phyloP scores from a whole-genome alignment of 2,888 invertebrate species.

The Agrochola circellaris region DNA sequence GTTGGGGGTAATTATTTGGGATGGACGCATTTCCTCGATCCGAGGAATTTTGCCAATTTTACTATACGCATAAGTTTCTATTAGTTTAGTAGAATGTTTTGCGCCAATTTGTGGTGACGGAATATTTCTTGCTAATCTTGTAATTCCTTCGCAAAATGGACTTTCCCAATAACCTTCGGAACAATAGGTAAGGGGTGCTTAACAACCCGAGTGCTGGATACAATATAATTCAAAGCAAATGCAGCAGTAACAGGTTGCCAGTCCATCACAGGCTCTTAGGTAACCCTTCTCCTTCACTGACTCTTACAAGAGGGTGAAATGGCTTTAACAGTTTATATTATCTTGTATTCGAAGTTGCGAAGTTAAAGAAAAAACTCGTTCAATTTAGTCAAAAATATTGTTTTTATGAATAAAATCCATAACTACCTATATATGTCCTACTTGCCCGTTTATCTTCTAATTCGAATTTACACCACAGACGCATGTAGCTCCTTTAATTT shows the following conservation, averaged over 20 bases:
- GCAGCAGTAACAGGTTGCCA: constrained; percentile 55
- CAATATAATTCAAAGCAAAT: constrained; percentile 33
- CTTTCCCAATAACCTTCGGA: constrained; percentile 6
- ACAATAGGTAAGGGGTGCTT: neutral
- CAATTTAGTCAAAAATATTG: neutral
- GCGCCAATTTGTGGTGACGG: constrained; percentile 14
- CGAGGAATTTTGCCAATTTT: constrained; percentile 48
- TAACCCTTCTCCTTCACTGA: constrained; percentile 55
- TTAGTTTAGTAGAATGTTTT: constrained; percentile 28
- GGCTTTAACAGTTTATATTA: constrained; percentile 32
- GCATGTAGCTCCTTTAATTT: constrained; percentile 22
- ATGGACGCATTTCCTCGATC: constrained; percentile 28
- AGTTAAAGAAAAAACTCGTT: constrained; percentile 25
- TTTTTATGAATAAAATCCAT: constrained; percentile 3
- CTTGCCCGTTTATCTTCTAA: constrained; percentile 8
- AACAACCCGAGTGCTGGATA: neutral
- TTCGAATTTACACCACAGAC: constrained; percentile 6
- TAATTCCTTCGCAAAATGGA: constrained; percentile 1
- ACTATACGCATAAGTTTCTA: constrained; percentile 28
- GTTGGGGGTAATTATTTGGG: constrained; percentile 50
- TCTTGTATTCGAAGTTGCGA: constrained; percentile 17
- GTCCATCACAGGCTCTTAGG: constrained; percentile 50
- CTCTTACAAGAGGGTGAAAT: constrained; percentile 56
- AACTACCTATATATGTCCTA: neutral
- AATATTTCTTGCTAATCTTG: constrained; percentile 3